Conservation (phyloP, 2,888 invertebrate species). For the Hydropsyche betteni region DNA sequence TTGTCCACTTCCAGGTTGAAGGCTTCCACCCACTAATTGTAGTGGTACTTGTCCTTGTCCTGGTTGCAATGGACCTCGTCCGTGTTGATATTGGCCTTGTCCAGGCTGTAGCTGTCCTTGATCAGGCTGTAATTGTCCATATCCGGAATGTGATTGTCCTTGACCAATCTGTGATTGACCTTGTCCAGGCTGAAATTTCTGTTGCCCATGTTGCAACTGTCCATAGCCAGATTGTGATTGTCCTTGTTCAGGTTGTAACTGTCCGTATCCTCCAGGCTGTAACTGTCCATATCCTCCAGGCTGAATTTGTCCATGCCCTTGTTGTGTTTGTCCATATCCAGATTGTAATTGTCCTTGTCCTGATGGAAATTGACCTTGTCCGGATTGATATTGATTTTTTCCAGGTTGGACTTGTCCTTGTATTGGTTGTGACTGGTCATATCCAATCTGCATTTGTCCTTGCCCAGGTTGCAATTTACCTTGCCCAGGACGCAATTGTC, state of each 20-base stretch:
- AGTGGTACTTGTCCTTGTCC: not conserved
- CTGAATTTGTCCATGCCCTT: not conserved
- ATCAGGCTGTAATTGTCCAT: not conserved
- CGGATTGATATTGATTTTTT: slow-evolving; percentile 5
- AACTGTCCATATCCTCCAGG: not conserved
- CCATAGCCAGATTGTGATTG: not conserved
- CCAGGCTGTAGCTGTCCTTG: not conserved
- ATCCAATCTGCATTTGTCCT: slow-evolving; percentile 1
- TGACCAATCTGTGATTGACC: slow-evolving; percentile 5
- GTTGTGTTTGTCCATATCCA: not conserved
- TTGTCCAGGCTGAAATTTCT: not conserved
- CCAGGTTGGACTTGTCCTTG: slow-evolving; percentile 8
- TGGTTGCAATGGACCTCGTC: not conserved
- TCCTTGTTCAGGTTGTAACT: not conserved
- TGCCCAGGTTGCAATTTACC: not conserved
- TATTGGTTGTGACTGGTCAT: not conserved
- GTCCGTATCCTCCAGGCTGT: not conserved
- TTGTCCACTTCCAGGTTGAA: not conserved
- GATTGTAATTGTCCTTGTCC: not conserved
- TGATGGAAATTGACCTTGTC: not conserved
- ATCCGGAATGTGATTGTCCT: not conserved
- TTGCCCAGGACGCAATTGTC: not conserved
- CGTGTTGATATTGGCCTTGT: not conserved
- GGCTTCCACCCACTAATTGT: not conserved
- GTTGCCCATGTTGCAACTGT: not conserved